phyloP scores from a whole-genome alignment of 2,888 invertebrate genomes.

The Sericinus montela region DNA sequence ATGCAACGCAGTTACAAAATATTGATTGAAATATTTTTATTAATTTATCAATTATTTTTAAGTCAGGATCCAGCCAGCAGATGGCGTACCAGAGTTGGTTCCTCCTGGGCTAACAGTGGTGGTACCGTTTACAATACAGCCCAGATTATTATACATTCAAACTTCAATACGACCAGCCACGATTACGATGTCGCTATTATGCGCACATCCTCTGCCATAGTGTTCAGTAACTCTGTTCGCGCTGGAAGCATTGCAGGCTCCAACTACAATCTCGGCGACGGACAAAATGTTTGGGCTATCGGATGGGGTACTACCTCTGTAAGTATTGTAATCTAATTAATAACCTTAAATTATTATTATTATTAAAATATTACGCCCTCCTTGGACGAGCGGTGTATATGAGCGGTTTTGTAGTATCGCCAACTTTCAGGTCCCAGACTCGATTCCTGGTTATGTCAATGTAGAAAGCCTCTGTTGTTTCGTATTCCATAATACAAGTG shows the following conservation, averaged over 20 bases:
- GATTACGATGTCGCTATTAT: slow-evolving; percentile 44
- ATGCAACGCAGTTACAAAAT: too few relatives aligned
- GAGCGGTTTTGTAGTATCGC: too few relatives aligned
- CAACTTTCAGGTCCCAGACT: too few relatives aligned
- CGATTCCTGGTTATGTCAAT: too few relatives aligned
- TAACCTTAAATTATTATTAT: too few relatives aligned
- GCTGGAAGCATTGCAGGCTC: slow-evolving; percentile 38
- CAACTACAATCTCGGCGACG: slow-evolving; percentile 43
- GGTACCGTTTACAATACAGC: slow-evolving; percentile 13
- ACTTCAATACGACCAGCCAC: slow-evolving; percentile 22
- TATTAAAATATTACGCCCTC: too few relatives aligned
- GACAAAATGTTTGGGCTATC: slow-evolving; percentile 42
- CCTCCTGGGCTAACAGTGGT: slow-evolving; percentile 27
- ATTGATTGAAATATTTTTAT: not conserved
- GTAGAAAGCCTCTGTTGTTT: too few relatives aligned
- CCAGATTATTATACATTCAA: slow-evolving; percentile 28
- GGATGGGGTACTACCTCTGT: slow-evolving; percentile 49
- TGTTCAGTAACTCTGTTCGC: slow-evolving; percentile 26
- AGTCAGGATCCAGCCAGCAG: slow-evolving; percentile 19
- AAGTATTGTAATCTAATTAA: slow-evolving; percentile 24
- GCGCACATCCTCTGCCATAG: slow-evolving; percentile 26
- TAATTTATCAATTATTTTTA: not conserved
- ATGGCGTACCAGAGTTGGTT: slow-evolving; percentile 36
- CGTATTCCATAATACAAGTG: too few relatives aligned
- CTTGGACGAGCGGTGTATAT: too few relatives aligned